Evolutionary conservation across 2,888 invertebrate genomes (phyloP).

Genomic region (Cryptocephalus primarius): DNA sequence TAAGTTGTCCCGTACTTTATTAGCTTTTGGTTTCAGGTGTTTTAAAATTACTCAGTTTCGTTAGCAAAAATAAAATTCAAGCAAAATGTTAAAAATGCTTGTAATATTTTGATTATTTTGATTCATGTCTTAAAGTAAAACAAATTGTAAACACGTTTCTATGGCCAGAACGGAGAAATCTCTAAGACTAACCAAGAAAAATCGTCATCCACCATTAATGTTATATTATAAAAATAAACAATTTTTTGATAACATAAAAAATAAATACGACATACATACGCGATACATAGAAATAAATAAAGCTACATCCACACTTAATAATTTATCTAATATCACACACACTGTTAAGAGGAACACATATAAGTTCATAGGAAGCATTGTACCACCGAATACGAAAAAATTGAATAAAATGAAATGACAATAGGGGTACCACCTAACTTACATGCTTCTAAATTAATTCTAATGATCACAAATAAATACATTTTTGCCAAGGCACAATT

Average conservation of each 20-base stretch:
- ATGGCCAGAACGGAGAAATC: no score
- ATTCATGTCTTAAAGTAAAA: no score
- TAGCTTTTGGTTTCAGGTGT: no score
- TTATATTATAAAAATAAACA: conserved; percentile 2
- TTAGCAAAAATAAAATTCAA: no score
- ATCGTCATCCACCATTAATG: conserved; percentile 1
- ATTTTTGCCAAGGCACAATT: no score
- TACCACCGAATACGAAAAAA: neutral
- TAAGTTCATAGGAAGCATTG: neutral
- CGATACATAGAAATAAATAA: conserved; percentile 14
- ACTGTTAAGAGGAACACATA: conserved; percentile 7
- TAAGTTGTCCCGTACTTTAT: no score
- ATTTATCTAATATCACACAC: conserved; percentile 14
- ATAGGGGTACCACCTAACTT: neutral
- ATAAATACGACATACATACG: conserved; percentile 10
- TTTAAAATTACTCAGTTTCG: no score
- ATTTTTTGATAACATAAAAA: conserved; percentile 5
- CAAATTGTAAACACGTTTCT: no score
- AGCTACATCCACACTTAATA: conserved; percentile 4
- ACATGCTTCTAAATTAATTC: no score
- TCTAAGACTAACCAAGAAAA: neutral
- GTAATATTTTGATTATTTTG: conserved; percentile 3
- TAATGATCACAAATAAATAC: no score
- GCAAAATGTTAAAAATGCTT: no score
- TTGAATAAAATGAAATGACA: neutral